Evolutionary conservation across 2,888 invertebrate species (phyloP), one percentile per base, ranked within the genome.

Genomic region (Leptopilina drosophilae): DNA sequence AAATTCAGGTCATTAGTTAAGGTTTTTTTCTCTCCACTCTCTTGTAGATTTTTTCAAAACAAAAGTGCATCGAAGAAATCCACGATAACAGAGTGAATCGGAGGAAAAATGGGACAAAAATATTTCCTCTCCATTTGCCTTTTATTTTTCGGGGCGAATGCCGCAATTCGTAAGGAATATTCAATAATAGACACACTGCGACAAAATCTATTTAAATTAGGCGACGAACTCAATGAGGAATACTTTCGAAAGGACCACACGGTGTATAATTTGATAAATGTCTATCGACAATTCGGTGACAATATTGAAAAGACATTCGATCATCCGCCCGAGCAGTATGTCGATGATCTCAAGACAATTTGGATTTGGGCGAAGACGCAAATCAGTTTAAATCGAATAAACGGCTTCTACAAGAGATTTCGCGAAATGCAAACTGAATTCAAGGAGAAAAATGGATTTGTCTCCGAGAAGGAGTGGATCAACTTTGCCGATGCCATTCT

Each of bases 401-500:
- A 95, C 82, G 94, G 94, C 0, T 90, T 96, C 77, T 96, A 96
- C 89, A 94, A 93, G 82, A 94, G 93, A 67, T 96, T 95, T 89
- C 92, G 95, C 79, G 93, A 94, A 84, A 95, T 95, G 89, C 94
- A 95, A 81, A 85, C 84, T 64, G 91, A 93, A 67, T 83, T 88
- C 3, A 62, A 87, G 87, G 83, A 85, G 49, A 80, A 79, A 90
- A 93, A 64, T 87, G 92, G 66, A 85, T 89, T 79, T 89, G 91
- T 85, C 90, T 89, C 92, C 75, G 90, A 92, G 80, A 92, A 93
- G 65, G 93, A 94, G 6, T 93, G 95, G 93, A 89, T 94, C 78
- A 95, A 95, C 90, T 91, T 97, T 82, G 94, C 95, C 0, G 94
- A 95, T 79, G 93, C 94, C 0, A 93, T 96, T 20, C 91, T 96